A percentile compares a stretch with the other conserved stretches of the same genome.
These are phyloP conservation scores for Acropternis orthonyx DNA, from an alignment of 2,797 vertebrate genomes.

Conservation along the genomic window DNA sequence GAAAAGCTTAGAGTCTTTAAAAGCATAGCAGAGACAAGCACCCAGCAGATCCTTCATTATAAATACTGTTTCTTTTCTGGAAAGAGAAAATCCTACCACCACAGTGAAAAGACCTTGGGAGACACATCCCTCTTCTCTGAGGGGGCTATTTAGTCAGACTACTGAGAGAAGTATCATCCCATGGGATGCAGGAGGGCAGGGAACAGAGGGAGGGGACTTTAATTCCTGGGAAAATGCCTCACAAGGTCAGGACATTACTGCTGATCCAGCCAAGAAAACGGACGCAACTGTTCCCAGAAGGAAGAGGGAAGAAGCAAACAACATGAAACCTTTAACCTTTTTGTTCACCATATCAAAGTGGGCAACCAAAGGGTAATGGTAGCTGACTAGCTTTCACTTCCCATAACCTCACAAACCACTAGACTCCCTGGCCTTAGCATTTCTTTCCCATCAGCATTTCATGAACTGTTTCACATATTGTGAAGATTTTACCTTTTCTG, in stretches of 20 bases:
- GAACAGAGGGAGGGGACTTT: background rate
- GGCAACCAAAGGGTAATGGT: background rate
- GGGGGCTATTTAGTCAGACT: background rate
- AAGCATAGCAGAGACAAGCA: conserved; percentile 1
- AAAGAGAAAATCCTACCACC: background rate
- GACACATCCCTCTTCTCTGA: background rate
- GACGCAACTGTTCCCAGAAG: conserved; percentile 9
- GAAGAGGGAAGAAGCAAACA: conserved; percentile 5
- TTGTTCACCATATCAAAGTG: background rate
- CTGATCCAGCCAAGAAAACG: conserved; percentile 36
- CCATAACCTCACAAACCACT: background rate
- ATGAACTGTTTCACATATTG: background rate
- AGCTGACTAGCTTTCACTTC: background rate
- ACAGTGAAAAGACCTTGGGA: background rate
- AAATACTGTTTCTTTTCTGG: background rate
- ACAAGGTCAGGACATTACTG: conserved; percentile 30
- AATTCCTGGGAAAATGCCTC: conserved; percentile 56
- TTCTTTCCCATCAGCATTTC: background rate
- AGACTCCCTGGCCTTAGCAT: background rate
- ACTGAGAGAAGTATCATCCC: conserved; percentile 1
- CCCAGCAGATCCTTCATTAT: background rate
- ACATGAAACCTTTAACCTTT: conserved; percentile 21
- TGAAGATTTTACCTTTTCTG: background rate
- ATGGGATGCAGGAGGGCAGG: background rate
- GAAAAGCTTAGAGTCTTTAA: background rate